phyloP scores from a whole-genome alignment of 2,888 invertebrate species.

The Buathra laborator region DNA sequence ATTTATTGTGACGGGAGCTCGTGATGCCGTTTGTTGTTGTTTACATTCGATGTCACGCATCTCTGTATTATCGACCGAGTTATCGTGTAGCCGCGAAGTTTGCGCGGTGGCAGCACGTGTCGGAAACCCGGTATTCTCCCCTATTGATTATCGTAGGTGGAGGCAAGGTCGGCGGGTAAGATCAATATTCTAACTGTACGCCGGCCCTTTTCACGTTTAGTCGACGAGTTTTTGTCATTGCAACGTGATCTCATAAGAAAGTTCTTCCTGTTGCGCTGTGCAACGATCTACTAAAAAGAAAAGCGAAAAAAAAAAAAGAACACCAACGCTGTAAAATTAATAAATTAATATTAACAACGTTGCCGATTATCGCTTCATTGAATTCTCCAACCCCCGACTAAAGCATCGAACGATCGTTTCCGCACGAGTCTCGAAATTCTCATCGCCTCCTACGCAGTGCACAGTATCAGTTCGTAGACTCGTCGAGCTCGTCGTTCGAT shows the following conservation, averaged over 20 bases:
- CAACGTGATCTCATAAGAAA: conserved; percentile 47
- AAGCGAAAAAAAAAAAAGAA: conserved; percentile 3
- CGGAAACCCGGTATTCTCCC: conserved; percentile 36
- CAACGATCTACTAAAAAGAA: neutral
- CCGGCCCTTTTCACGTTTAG: conserved; percentile 71
- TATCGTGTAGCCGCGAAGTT: neutral
- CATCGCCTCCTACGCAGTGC: conserved; percentile 33
- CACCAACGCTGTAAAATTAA: neutral
- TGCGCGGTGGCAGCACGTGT: conserved; percentile 77
- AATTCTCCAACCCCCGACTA: neutral
- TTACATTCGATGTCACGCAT: neutral
- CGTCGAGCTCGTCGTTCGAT: conserved; percentile 11
- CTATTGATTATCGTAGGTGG: conserved; percentile 84
- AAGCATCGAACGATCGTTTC: neutral
- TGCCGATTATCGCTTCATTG: neutral
- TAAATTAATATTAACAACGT: neutral
- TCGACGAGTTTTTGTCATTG: conserved; percentile 50
- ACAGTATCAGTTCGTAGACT: neutral
- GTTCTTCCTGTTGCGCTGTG: conserved; percentile 29
- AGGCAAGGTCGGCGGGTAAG: conserved; percentile 81
- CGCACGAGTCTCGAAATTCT: conserved; percentile 15
- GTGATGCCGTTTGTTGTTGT: conserved; percentile 22
- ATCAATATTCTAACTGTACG: conserved; percentile 80
- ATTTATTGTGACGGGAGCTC: neutral
- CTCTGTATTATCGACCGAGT: conserved; percentile 51